Base-by-base conservation (phyloP, 2,888 invertebrate genomes). In the Ochlodes sylvanus region DNA sequence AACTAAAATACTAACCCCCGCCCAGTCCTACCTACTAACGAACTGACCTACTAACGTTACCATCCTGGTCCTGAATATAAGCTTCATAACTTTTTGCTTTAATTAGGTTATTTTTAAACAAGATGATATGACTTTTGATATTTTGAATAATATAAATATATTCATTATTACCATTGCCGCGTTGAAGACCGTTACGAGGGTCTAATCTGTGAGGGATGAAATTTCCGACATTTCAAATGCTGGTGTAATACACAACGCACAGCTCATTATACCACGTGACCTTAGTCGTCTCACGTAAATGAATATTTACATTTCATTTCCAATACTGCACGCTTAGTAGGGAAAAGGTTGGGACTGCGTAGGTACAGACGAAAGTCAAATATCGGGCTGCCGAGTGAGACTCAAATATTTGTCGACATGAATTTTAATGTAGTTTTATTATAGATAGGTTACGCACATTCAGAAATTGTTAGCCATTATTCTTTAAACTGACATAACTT, bases 361-460 rank as follows among this genome's bases (percentile, higher is more conserved):
- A 19, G 50, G 12, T 19, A 50, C n/a, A n/a, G n/a, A n/a, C 17
- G 50, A 44, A 44, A 15, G 44, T 50, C 17, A 50, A 50, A 50
- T 50, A 50, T 50, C 17, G 10, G 19, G 19, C 15, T n/a, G 44
- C 7, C 19, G 50, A 10, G 19, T 50, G 19, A 50, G 50, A 50
- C 19, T 50, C 17, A 50, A 50, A 50, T 50, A 19, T 50, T 50
- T 50, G 50, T 50, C 50, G 50, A 50, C 17, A 19, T 50, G 17
- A 50, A 50, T 50, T 50, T 50, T 19, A 50, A 50, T 50, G 19
- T 50, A 19, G 50, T 50, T 50, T 19, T 50, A 50, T 21, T 50
- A 19, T 6, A n/a, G 15, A 44, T 44, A n/a, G n/a, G n/a, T n/a
- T n/a, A n/a, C n/a, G n/a, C n/a, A n/a, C n/a, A n/a, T n/a, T n/a